Base-by-base conservation (phyloP, 92 coral and sea anemone species). In the Bergia puertoricense region DNA sequence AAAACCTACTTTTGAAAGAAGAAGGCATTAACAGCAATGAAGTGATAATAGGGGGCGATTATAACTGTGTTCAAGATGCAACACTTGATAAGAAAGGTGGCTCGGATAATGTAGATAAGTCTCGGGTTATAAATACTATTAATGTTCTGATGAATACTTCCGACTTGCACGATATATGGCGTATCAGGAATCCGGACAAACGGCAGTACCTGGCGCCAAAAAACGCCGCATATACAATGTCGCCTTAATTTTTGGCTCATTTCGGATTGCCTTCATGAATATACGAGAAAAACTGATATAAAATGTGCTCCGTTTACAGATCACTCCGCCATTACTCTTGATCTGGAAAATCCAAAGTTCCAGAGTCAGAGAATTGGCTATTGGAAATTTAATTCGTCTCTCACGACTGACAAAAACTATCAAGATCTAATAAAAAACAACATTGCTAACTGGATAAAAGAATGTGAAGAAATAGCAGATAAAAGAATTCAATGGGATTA, bases 221-320 rank as follows among this genome's bases (percentile, higher is more conserved):
- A 80, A 80, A 80, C 68, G 6, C 84, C 84, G 16, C 84, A 46
- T 39, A 56, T 79, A 79, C 68, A 79, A 54, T 79, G 83, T 79
- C 83, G 83, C 36, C 43, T 79, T 30, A 71, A 79, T 59, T 79
- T 50, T 38, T 79, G 83, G 83, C 66, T 79, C 45, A 51, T 79
- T 79, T 79, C 84, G 69, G 84, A 80, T 8, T 80, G 45, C 72
- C 84, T 57, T 59, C 72, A 56, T 13, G 84, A 80, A 80, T 51
- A 45, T 59, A 80, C 69, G 20, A 80, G 39, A 37, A 15, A 36
- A 59, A 15, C 48, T 30, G 72, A 80, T 57, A 80, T 80, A 36
- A 56, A 80, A 57, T 80, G 69, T 80, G 69, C 69, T 40, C 84
- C 84, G 45, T 57, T 57, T 40, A 23, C 75, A 30, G 75, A 69